These are phyloP conservation scores for Calyptommatus sinebrachiatus DNA, from an alignment of 2,113 vertebrate genomes.

Conservation along the genomic window DNA sequence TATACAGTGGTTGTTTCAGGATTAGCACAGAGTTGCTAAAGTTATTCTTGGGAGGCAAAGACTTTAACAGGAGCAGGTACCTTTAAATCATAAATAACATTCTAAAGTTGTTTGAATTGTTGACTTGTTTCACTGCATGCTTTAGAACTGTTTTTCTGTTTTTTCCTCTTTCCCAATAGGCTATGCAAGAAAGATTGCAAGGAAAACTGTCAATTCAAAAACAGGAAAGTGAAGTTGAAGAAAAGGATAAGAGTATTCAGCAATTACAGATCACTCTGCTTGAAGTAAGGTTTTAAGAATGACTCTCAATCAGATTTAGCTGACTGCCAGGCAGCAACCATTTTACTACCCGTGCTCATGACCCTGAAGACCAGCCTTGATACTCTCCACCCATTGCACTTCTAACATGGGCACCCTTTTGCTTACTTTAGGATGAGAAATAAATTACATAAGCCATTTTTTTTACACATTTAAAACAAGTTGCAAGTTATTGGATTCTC, in stretches of 20 bases:
- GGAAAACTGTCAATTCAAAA: constrained; percentile 72
- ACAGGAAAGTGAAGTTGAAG: constrained; percentile 72
- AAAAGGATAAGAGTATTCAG: constrained; percentile 73
- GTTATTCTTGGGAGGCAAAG: not conserved
- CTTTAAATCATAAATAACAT: not conserved
- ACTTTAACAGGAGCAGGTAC: not conserved
- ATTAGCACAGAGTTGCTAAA: not conserved
- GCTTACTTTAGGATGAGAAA: too few species aligned
- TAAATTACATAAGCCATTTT: too few species aligned
- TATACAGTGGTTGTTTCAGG: too few species aligned
- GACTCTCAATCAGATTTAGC: not conserved
- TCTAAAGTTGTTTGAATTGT: not conserved
- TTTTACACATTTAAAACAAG: too few species aligned
- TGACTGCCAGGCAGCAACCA: too few species aligned
- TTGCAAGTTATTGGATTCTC: too few species aligned
- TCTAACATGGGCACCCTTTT: not conserved
- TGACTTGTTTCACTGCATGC: not conserved
- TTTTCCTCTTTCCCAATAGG: constrained; percentile 59
- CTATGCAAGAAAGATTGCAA: constrained; percentile 75
- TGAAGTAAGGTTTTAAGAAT: constrained; percentile 73
- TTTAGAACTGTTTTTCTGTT: not conserved
- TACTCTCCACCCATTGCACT: not conserved
- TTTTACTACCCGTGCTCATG: not conserved
- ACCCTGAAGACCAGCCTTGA: not conserved
- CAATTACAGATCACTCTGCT: constrained; percentile 67